Conservation (phyloP, 1,140 invertebrate species). For the Lutraria rhynchaena region DNA sequence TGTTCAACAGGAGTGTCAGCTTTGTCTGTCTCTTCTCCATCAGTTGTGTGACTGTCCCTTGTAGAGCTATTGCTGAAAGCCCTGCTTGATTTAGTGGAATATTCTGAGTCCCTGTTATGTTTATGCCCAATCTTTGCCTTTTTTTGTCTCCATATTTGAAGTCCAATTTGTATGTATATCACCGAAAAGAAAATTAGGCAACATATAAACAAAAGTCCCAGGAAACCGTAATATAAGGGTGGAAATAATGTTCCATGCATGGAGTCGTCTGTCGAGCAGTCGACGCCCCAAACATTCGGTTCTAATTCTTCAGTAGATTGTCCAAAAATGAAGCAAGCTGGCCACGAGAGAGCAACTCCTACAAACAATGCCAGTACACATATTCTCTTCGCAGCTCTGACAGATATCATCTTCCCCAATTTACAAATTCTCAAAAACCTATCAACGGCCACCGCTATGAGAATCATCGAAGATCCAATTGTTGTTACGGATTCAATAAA, state of each 20-base stretch:
- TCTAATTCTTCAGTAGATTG: constrained; percentile 66
- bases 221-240: constrained; percentile 75
- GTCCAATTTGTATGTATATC: constrained; percentile 74
- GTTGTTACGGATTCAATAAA: constrained; percentile 76
- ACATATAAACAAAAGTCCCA: constrained; percentile 73
- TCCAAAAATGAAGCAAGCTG: constrained; percentile 75
- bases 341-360: constrained; percentile 75
- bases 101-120: constrained; percentile 43
- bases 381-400: constrained; percentile 69
- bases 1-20: not conserved
- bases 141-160: constrained; percentile 73
- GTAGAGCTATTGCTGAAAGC: constrained; percentile 61
- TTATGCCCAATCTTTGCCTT: constrained; percentile 62
- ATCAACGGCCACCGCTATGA: constrained; percentile 77
- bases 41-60: constrained; percentile 54
- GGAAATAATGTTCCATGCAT: constrained; percentile 73
- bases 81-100: constrained; percentile 31
- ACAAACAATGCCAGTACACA: constrained; percentile 73
- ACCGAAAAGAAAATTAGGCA: constrained; percentile 74
- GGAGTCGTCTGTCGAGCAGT: constrained; percentile 78
- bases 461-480: constrained; percentile 75
- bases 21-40: constrained; percentile 17
- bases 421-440: constrained; percentile 77
- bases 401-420: constrained; percentile 72
- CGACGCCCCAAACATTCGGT: constrained; percentile 66